Conservation (phyloP, 1,140 invertebrate genomes). For the Drosophila saltans region DNA sequence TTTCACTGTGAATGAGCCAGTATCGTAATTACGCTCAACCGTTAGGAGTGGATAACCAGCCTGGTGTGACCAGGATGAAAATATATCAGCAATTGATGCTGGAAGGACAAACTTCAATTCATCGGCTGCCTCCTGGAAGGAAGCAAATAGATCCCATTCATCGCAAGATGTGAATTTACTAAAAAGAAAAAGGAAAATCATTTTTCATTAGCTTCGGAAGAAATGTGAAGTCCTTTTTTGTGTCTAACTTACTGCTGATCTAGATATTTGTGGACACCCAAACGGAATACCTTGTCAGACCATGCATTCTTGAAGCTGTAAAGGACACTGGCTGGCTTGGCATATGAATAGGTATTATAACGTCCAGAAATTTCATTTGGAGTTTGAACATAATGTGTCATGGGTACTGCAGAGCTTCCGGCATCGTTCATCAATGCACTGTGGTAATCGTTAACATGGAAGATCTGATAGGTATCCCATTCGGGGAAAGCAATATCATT, state of each 20-base stretch:
- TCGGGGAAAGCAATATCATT: slow-evolving; percentile 83
- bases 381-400: slow-evolving; percentile 87
- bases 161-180: slow-evolving; percentile 83
- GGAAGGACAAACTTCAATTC: slow-evolving; percentile 45
- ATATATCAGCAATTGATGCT: slow-evolving; percentile 65
- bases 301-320: slow-evolving; percentile 97
- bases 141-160: slow-evolving; percentile 68
- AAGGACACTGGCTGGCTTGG: slow-evolving; percentile 87
- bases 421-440: slow-evolving; percentile 63
- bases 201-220: neutral
- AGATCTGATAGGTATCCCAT: slow-evolving; percentile 85
- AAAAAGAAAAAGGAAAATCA: slow-evolving; percentile 8
- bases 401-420: slow-evolving; percentile 85
- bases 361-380: slow-evolving; percentile 87
- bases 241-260: slow-evolving; percentile 85
- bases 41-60: slow-evolving; percentile 84
- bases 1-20: slow-evolving; percentile 66
- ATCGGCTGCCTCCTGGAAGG: slow-evolving; percentile 84
- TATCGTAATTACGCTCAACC: slow-evolving; percentile 83
- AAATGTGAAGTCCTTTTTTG: neutral
- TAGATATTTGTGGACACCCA: slow-evolving; percentile 90
- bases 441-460: slow-evolving; percentile 85
- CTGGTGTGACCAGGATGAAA: slow-evolving; percentile 84
- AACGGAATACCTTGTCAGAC: slow-evolving; percentile 91
- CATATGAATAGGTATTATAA: slow-evolving; percentile 90